Conservation (phyloP, 1,140 invertebrate genomes). For the Dendroctonus valens region DNA sequence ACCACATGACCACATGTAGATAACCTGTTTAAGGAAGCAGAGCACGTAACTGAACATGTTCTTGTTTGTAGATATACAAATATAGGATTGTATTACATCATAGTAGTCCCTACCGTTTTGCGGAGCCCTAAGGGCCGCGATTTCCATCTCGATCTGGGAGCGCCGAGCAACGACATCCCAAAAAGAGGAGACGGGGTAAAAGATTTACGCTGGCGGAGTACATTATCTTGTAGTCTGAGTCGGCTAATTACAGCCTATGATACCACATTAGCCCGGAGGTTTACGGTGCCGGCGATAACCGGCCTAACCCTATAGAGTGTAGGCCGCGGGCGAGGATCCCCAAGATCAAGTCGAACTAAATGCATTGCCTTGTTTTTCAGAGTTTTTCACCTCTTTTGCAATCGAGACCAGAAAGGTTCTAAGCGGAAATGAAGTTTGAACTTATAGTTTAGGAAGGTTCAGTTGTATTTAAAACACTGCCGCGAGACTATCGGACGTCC, state of each 20-base stretch:
- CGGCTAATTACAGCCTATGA: constrained; percentile 56
- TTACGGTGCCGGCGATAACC: constrained; percentile 46
- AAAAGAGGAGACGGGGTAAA: constrained; percentile 47
- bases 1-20: too few species aligned
- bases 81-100: neutral
- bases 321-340: constrained; percentile 24
- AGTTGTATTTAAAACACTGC: too few species aligned
- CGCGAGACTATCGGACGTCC: too few species aligned
- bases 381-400: too few species aligned
- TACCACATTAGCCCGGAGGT: constrained; percentile 53
- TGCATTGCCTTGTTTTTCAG: constrained; percentile 16
- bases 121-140: constrained; percentile 21
- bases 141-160: constrained; percentile 29
- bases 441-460: too few species aligned
- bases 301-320: constrained; percentile 30
- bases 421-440: too few species aligned
- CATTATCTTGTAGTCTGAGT: constrained; percentile 58
- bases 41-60: too few species aligned
- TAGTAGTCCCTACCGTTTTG: constrained; percentile 18
- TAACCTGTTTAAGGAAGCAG: too few species aligned
- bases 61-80: too few species aligned
- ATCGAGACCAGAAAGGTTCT: too few species aligned
- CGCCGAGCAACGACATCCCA: constrained; percentile 28
- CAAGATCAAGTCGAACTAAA: constrained; percentile 18
- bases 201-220: constrained; percentile 56